Evolutionary conservation across 2,113 vertebrate genomes (phyloP).

Genomic region (Myotis lucifugus): DNA sequence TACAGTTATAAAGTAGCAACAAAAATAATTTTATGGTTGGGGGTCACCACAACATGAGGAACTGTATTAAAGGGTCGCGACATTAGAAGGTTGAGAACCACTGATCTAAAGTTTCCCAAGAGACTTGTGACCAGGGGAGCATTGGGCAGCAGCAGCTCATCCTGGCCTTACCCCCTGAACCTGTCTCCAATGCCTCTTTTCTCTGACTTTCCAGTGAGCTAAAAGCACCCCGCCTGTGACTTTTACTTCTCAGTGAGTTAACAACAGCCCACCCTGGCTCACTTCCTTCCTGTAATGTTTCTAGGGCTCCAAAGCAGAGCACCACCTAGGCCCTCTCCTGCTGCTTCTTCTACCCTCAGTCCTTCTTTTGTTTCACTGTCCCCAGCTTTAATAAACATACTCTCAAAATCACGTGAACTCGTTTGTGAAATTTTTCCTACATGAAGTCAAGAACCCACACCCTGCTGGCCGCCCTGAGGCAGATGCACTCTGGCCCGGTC

Average conservation of each 20-base stretch:
- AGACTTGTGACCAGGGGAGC: background rate
- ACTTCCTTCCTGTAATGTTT: background rate
- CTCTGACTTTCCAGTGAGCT: background rate
- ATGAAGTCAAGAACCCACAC: background rate
- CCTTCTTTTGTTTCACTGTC: background rate
- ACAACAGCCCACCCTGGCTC: background rate
- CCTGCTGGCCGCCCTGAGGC: background rate
- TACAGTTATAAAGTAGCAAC: too few species aligned
- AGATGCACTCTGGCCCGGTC: background rate
- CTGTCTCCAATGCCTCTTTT: background rate
- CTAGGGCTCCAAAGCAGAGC: background rate
- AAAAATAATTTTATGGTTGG: too few species aligned
- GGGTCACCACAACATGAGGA: too few species aligned
- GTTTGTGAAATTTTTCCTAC: background rate
- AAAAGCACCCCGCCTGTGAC: background rate
- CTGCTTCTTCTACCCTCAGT: background rate
- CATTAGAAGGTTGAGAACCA: too few species aligned
- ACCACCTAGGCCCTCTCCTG: background rate
- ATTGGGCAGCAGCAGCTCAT: background rate
- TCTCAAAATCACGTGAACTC: background rate
- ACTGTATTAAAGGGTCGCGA: too few species aligned
- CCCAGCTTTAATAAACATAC: background rate
- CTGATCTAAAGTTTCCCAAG: background rate
- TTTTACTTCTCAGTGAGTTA: background rate
- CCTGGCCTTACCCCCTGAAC: background rate